Percentiles rank a stretch among this genome's conserved stretches.
These are phyloP conservation scores for Tangara arthus DNA, from an alignment of 2,797 vertebrate genomes.

Conservation along the genomic window DNA sequence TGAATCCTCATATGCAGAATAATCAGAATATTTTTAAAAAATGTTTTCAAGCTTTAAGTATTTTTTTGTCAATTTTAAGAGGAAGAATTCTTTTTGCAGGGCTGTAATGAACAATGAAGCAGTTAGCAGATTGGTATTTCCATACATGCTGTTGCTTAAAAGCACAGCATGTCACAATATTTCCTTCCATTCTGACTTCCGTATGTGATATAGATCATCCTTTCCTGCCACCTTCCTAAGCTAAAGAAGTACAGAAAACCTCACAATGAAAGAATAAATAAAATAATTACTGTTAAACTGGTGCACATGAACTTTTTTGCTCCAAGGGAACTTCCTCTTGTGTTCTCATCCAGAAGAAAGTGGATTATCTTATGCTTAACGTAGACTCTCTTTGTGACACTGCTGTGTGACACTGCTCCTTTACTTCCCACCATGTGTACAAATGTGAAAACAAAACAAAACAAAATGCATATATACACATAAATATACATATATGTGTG, in stretches of 20 bases:
- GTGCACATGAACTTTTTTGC: not conserved
- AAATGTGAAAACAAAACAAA: not conserved
- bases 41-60: not conserved
- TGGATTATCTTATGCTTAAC: not conserved
- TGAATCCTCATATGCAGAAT: not conserved
- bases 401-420: not conserved
- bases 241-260: not conserved
- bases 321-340: not conserved
- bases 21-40: not conserved
- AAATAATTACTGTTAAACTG: not conserved
- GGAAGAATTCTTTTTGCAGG: not conserved
- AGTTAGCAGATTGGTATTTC: not conserved
- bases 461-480: not conserved
- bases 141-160: not conserved
- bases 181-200: not conserved
- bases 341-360: not conserved
- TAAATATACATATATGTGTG: fast-evolving
- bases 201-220: not conserved
- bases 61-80: not conserved
- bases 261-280: not conserved
- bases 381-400: not conserved
- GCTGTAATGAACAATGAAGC: not conserved
- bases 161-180: fast-evolving
- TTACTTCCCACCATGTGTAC: not conserved
- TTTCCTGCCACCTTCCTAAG: not conserved